A percentile compares a stretch with the other conserved stretches of the same genome.
These are phyloP conservation scores for Hypsopygia costalis DNA, from an alignment of 2,888 invertebrate species.

Conservation along the genomic window DNA sequence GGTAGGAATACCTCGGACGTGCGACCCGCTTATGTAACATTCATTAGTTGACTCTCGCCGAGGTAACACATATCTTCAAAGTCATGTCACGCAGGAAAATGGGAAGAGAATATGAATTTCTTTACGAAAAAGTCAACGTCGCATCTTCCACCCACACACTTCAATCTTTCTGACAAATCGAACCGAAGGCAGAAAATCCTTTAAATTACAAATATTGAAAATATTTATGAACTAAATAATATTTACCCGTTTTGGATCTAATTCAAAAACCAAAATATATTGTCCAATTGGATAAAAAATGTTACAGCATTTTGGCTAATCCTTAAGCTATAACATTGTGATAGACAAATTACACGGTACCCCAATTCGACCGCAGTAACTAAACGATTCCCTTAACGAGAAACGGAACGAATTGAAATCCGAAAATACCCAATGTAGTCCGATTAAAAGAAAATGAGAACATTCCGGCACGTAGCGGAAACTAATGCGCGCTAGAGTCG, in stretches of 20 bases:
- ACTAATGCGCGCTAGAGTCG: slow-evolving; percentile 42
- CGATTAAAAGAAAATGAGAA: slow-evolving; percentile 59
- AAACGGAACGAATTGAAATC: slow-evolving; percentile 47
- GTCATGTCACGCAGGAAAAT: slow-evolving; percentile 21
- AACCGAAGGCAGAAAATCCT: too few relatives aligned
- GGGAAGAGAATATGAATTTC: slow-evolving; percentile 27
- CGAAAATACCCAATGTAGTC: slow-evolving; percentile 43
- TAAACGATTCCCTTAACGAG: slow-evolving; percentile 34
- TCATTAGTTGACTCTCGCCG: slow-evolving; percentile 39
- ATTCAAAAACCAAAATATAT: too few relatives aligned
- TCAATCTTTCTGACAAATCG: too few relatives aligned
- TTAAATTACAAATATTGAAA: too few relatives aligned
- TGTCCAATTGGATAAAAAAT: too few relatives aligned
- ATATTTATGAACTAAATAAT: too few relatives aligned
- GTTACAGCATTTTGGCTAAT: too few relatives aligned
- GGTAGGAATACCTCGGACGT: slow-evolving; percentile 12
- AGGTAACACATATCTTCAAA: slow-evolving; percentile 34
- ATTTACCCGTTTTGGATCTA: too few relatives aligned
- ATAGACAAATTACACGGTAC: not conserved
- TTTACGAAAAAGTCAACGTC: slow-evolving; percentile 9
- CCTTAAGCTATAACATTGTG: not conserved
- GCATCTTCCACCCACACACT: too few relatives aligned
- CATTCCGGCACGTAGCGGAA: slow-evolving; percentile 50
- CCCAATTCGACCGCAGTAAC: slow-evolving; percentile 29
- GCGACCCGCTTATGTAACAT: slow-evolving; percentile 41